phyloP scores from a whole-genome alignment of 1,140 invertebrate species.

The Drosophila kikkawai region DNA sequence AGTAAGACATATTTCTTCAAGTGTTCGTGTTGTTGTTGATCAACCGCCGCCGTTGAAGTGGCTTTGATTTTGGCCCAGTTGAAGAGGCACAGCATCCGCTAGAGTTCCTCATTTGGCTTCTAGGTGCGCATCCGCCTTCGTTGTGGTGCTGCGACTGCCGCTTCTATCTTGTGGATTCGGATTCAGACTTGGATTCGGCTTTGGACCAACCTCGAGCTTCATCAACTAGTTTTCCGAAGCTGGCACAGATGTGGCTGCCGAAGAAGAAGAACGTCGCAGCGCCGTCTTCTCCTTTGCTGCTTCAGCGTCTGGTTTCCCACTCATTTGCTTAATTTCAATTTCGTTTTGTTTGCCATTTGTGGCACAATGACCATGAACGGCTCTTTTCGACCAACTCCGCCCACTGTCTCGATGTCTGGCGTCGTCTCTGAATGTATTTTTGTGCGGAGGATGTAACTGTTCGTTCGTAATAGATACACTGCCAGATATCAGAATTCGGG shows the following conservation, averaged over 20 bases:
- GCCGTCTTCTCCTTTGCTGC: constrained; percentile 42
- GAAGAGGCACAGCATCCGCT: constrained; percentile 73
- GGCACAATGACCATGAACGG: constrained; percentile 82
- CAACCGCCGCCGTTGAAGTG: constrained; percentile 25
- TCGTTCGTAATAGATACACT: constrained; percentile 51
- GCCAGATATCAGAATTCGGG: constrained; percentile 13
- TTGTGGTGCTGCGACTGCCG: background rate
- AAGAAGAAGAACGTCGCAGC: constrained; percentile 11
- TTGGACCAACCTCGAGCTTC: constrained; percentile 51
- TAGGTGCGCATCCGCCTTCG: constrained; percentile 78
- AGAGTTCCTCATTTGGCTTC: constrained; percentile 74
- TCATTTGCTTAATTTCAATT: constrained; percentile 83
- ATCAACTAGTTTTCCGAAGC: constrained; percentile 63
- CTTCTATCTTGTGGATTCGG: constrained; percentile 17
- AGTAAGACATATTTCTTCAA: background rate
- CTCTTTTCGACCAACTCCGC: constrained; percentile 35
- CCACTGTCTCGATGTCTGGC: constrained; percentile 21
- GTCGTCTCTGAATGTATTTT: constrained; percentile 15
- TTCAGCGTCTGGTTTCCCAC: constrained; percentile 71
- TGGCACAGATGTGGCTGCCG: constrained; percentile 16
- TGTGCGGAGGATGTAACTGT: constrained; percentile 78
- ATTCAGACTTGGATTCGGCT: constrained; percentile 38
- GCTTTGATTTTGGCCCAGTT: constrained; percentile 73
- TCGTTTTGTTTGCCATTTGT: constrained; percentile 81
- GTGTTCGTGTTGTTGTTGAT: constrained; percentile 24